A percentile compares a stretch with the other conserved stretches of the same genome.
Evolutionary conservation across 2,113 vertebrate genomes (phyloP).

Genomic region (Archilochus colubris): DNA sequence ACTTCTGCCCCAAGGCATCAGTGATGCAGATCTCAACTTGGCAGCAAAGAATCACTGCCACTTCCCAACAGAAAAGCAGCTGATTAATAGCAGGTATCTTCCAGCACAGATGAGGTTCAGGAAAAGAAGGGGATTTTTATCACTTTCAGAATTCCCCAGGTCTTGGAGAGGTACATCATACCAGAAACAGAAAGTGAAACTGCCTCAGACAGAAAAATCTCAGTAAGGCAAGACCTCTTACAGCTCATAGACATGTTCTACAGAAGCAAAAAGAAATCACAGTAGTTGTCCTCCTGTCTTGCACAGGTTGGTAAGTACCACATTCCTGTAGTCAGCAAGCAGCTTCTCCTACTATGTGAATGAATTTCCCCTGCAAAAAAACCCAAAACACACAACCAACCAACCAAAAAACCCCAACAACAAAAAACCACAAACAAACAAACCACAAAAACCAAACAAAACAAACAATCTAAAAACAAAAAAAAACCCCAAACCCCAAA

Average conservation of each 20-base stretch:
- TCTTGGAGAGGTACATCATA: background rate
- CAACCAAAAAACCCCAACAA: too few species aligned
- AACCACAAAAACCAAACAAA: too few species aligned
- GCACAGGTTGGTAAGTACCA: background rate
- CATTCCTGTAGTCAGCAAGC: background rate
- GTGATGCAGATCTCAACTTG: background rate
- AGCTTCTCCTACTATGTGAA: fast-evolving
- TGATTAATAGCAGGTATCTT: background rate
- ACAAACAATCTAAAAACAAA: too few species aligned
- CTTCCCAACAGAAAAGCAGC: background rate
- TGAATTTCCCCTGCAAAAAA: background rate
- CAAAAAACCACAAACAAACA: too few species aligned
- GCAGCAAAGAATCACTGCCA: background rate
- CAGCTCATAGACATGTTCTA: background rate
- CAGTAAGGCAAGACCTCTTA: background rate
- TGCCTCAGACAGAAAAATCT: background rate
- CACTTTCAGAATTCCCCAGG: background rate
- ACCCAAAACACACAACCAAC: too few species aligned
- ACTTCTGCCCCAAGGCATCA: background rate
- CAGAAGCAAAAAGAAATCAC: background rate
- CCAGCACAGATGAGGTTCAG: background rate
- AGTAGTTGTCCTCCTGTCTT: background rate
- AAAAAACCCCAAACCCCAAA: background rate
- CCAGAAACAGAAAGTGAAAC: slow-evolving; percentile 9
- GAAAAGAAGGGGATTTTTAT: slow-evolving; percentile 18